Evolutionary conservation across 2,113 vertebrate species (phyloP), one percentile per base, ranked within the genome.

Genomic region (Colaptes auratus): DNA sequence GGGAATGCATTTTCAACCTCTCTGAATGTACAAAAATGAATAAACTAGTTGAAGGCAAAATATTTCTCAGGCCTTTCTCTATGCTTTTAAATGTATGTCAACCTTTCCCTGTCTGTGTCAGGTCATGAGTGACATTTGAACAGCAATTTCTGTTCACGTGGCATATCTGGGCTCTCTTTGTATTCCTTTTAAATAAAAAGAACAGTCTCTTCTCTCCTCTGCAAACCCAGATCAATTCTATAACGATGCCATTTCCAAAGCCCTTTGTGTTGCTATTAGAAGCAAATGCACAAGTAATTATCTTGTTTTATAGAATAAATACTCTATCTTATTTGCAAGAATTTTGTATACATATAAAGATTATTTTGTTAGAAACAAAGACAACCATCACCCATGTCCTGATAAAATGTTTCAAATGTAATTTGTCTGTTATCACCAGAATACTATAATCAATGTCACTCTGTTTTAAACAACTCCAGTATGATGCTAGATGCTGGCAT

Each of bases 121-220:
- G 72, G 58, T 74, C 72, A 77, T 89, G 59, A 92, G 20, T 94
- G 88, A 77, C 82, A 84, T 93, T 94, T 93, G 36, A 97, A 79
- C 61, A 86, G 58, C 21, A 84, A 61, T 82, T 94, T 96, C 74
- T 89, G 58, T 89, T 95, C 78, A 65, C 60, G 10, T 74, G 52
- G 30, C 74, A 69, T 82, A 94, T 75, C 63, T 88, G 63, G 69
- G 88, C 75, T 92, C 48, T 84, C 63, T 92, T 59, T 83, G 58
- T 15, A 46, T 83, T 96, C 79, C 33, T 96, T 19, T 88, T 73
- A 88, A 88, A 93, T 89, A 93, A 82, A 58, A 56, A 70, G 20
- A 88, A 31, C 28, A 15, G 3, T 2, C 3, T 52, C 35, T 76
- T 81, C 10, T 19, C 25, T 12, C 5, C 4, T 9, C 5, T 7